Evolutionary conservation across 2,888 invertebrate species (phyloP).

Genomic region (Xestobium rufovillosum): DNA sequence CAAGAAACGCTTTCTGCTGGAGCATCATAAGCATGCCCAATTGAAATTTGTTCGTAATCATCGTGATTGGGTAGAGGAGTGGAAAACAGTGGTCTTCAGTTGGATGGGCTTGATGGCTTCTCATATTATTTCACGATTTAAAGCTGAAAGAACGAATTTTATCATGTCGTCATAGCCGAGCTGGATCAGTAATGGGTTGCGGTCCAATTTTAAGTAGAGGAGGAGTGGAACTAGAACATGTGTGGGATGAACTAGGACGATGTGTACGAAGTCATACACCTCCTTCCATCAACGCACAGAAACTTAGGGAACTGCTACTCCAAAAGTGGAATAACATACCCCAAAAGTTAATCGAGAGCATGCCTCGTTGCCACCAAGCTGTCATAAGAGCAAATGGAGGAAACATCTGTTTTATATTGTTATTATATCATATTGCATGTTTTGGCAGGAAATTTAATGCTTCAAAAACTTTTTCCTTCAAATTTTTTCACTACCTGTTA

Average conservation of each 20-base stretch:
- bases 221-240: neutral
- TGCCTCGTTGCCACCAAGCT: too few species aligned
- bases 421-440: too few species aligned
- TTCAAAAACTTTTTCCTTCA: too few species aligned
- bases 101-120: conserved; percentile 3
- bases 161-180: neutral
- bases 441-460: too few species aligned
- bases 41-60: neutral
- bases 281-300: too few species aligned
- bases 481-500: too few species aligned
- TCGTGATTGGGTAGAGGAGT: neutral
- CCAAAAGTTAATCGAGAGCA: too few species aligned
- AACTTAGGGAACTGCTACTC: too few species aligned
- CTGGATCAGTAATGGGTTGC: neutral
- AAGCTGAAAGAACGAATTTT: neutral
- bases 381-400: too few species aligned
- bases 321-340: too few species aligned
- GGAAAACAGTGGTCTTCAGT: neutral
- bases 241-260: neutral
- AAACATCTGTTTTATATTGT: too few species aligned
- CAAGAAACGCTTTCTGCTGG: neutral
- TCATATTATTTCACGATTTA: conserved; percentile 6
- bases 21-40: neutral
- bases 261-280: too few species aligned
- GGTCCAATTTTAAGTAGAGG: neutral